These are phyloP conservation scores for Pachypanchax playfairii DNA, from an alignment of 2,113 vertebrate species.

Conservation along the genomic window DNA sequence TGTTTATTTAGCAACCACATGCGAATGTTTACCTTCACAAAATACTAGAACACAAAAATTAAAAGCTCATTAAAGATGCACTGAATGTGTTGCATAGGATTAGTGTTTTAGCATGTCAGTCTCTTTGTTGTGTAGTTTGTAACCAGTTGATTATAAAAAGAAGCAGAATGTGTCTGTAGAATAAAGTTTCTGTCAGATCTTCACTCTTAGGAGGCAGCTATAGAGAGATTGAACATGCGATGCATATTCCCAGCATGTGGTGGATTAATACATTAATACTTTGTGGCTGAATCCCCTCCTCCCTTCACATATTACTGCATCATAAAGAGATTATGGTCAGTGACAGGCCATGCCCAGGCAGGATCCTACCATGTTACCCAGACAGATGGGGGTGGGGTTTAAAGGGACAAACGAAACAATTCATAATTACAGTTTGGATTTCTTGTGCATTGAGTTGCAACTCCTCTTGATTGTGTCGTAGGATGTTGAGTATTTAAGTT, in stretches of 20 bases:
- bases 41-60: slow-evolving; percentile 6
- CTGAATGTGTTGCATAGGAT: not conserved
- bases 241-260: slow-evolving; percentile 68
- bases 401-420: not conserved
- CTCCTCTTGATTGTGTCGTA: not conserved
- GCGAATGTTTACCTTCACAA: slow-evolving; percentile 23
- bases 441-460: slow-evolving; percentile 1
- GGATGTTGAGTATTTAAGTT: not conserved
- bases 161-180: not conserved
- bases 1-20: slow-evolving; percentile 38
- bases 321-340: slow-evolving; percentile 69
- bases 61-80: slow-evolving; percentile 1
- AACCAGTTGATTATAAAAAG: not conserved
- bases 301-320: slow-evolving; percentile 58
- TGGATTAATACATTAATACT: slow-evolving; percentile 74
- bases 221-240: slow-evolving; percentile 44
- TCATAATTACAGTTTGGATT: slow-evolving; percentile 1
- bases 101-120: not conserved
- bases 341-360: slow-evolving; percentile 54
- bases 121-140: not conserved
- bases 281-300: slow-evolving; percentile 32
- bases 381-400: slow-evolving; percentile 31
- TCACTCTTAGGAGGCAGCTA: slow-evolving; percentile 28
- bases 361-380: slow-evolving; percentile 60
- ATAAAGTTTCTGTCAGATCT: slow-evolving; percentile 21